Conservation (phyloP, 2,113 vertebrate species). For the Marmota monax region DNA sequence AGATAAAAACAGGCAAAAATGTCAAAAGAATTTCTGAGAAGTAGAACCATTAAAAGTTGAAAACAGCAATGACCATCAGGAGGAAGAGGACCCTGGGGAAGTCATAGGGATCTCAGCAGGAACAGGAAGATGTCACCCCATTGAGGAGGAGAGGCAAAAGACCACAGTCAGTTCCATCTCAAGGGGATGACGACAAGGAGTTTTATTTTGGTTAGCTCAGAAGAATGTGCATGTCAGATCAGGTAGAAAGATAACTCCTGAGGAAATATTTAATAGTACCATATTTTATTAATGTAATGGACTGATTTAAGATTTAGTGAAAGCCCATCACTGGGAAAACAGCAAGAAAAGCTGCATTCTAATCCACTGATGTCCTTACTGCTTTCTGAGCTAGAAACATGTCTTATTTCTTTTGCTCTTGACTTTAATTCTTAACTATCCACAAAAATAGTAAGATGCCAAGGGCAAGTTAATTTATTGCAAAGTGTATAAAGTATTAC, state of each 20-base stretch:
- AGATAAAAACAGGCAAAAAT: not conserved
- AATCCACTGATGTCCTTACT: not conserved
- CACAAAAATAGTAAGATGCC: not conserved
- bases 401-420: not conserved
- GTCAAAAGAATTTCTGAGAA: not conserved
- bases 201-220: not conserved
- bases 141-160: not conserved
- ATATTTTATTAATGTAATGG: not conserved
- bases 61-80: not conserved
- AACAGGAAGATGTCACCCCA: not conserved
- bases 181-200: not conserved
- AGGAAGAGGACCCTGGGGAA: not conserved
- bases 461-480: not conserved
- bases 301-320: not conserved
- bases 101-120: not conserved
- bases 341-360: not conserved
- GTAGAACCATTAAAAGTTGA: not conserved
- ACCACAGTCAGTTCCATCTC: not conserved
- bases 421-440: slow-evolving; percentile 40
- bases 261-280: not conserved
- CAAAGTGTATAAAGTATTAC: not conserved
- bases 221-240: not conserved
- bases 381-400: not conserved
- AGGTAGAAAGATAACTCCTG: not conserved
- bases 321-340: not conserved